phyloP scores from a whole-genome alignment of 2,797 vertebrate genomes.

The Botia kubotai region DNA sequence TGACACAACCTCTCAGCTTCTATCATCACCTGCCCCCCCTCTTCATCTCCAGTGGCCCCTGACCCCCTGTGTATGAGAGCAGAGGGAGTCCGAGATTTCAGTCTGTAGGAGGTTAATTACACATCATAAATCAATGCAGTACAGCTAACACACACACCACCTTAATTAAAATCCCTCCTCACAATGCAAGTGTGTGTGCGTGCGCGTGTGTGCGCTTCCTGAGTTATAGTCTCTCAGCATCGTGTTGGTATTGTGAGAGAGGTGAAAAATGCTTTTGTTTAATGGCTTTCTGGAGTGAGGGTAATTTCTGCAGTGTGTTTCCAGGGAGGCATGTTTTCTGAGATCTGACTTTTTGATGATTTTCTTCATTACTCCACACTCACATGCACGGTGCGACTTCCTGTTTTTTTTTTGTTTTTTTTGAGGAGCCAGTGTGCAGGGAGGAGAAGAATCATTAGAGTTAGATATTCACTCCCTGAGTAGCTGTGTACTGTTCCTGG shows the following conservation, averaged over 20 bases:
- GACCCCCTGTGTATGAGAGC: slow-evolving; percentile 28
- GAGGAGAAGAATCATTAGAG: slow-evolving; percentile 32
- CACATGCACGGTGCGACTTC: neutral
- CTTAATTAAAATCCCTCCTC: slow-evolving; percentile 57
- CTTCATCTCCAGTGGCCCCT: slow-evolving; percentile 3
- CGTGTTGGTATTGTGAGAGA: slow-evolving; percentile 17
- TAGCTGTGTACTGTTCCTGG: slow-evolving; percentile 3
- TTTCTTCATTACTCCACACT: slow-evolving; percentile 10
- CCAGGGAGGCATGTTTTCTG: neutral
- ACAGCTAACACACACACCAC: slow-evolving; percentile 41
- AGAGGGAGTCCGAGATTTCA: slow-evolving; percentile 31
- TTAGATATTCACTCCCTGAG: slow-evolving; percentile 23
- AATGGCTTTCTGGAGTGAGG: slow-evolving; percentile 41
- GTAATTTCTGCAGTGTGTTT: slow-evolving; percentile 5
- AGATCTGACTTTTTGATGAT: slow-evolving; percentile 37
- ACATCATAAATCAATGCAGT: slow-evolving; percentile 66
- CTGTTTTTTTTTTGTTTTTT: neutral
- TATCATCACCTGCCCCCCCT: slow-evolving; percentile 27
- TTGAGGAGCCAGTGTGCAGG: neutral
- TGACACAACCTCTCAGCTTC: slow-evolving; percentile 26
- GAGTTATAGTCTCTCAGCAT: slow-evolving; percentile 32
- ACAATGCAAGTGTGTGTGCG: slow-evolving; percentile 24
- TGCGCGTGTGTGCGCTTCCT: slow-evolving; percentile 2
- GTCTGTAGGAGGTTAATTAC: slow-evolving; percentile 64
- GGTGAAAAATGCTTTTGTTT: slow-evolving; percentile 14